These are phyloP conservation scores for Lagria hirta DNA, from an alignment of 2,888 invertebrate species.

Conservation along the genomic window DNA sequence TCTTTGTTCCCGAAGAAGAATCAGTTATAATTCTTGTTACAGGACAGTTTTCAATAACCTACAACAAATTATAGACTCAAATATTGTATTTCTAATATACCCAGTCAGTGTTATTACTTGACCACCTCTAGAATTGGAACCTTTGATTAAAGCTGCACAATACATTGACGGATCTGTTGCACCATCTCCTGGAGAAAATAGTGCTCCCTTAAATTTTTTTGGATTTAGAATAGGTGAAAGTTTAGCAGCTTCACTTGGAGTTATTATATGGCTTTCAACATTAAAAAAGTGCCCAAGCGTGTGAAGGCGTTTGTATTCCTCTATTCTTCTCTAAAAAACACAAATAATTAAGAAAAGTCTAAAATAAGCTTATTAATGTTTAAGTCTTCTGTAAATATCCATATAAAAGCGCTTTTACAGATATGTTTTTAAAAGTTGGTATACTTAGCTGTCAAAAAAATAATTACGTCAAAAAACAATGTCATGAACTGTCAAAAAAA, in stretches of 20 bases:
- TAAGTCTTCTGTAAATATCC: too few species aligned
- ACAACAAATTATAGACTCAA: slow-evolving; percentile 24
- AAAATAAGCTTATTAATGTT: too few species aligned
- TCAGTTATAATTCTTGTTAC: slow-evolving; percentile 69
- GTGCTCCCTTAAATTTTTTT: slow-evolving; percentile 69
- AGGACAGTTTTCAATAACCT: slow-evolving; percentile 76
- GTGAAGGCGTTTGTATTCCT: slow-evolving; percentile 79
- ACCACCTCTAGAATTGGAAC: slow-evolving; percentile 69
- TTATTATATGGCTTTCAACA: slow-evolving; percentile 72
- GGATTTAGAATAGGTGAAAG: slow-evolving; percentile 77
- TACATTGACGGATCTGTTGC: slow-evolving; percentile 81
- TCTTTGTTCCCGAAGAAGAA: slow-evolving; percentile 64
- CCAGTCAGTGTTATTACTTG: slow-evolving; percentile 64
- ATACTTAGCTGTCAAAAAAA: too few species aligned
- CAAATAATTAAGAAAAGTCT: too few species aligned
- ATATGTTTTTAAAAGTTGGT: too few species aligned
- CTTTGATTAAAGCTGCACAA: slow-evolving; percentile 71
- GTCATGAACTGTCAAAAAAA: too few species aligned
- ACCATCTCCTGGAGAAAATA: slow-evolving; percentile 80
- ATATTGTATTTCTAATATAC: slow-evolving; percentile 6
- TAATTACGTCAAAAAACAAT: too few species aligned
- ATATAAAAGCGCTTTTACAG: too few species aligned
- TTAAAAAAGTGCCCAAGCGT: slow-evolving; percentile 76
- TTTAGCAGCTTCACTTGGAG: slow-evolving; percentile 71
- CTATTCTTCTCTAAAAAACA: slow-evolving; percentile 66